phyloP scores from a whole-genome alignment of 2,113 vertebrate species.

The Pica pica region DNA sequence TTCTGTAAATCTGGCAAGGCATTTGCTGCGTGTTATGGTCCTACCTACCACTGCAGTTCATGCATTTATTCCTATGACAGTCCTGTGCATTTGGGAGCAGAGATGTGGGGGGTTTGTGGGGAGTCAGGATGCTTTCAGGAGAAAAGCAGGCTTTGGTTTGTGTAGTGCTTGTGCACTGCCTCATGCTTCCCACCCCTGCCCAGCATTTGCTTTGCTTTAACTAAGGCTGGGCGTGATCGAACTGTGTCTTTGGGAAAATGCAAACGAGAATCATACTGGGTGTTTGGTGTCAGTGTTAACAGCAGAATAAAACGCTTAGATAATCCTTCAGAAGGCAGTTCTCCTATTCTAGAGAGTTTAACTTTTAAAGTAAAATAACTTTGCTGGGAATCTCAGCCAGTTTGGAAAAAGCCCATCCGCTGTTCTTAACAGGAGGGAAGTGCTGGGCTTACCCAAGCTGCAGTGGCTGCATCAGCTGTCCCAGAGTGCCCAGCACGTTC shows the following conservation, averaged over 20 bases:
- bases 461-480: too few relatives aligned
- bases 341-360: neutral
- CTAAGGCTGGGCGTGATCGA: neutral
- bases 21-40: neutral
- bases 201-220: neutral
- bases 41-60: neutral
- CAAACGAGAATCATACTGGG: neutral
- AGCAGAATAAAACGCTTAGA: neutral
- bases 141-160: neutral
- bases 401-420: neutral
- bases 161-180: neutral
- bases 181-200: neutral
- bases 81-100: neutral
- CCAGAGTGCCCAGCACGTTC: rapidly evolving
- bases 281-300: neutral
- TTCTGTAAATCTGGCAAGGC: neutral
- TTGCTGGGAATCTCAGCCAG: neutral
- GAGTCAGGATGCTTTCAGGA: neutral
- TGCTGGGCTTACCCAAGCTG: rapidly evolving
- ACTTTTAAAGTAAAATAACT: neutral
- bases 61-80: neutral
- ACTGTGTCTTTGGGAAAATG: neutral
- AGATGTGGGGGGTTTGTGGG: neutral
- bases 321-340: neutral
- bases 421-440: neutral